phyloP scores from a whole-genome alignment of 2,113 vertebrate genomes.

The Cephalopterus ornatus region DNA sequence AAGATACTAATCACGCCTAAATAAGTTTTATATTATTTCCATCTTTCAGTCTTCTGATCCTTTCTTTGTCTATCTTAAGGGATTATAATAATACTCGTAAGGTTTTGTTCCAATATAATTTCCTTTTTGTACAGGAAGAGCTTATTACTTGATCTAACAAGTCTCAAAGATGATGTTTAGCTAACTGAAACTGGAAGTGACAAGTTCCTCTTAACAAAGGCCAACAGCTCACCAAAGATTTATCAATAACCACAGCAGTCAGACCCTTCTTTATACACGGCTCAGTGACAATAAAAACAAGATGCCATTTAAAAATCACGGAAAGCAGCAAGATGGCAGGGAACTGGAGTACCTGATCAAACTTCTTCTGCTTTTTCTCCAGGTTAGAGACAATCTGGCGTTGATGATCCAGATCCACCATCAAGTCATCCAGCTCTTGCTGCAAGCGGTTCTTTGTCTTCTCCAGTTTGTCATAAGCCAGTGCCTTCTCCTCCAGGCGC shows the following conservation, averaged over 20 bases:
- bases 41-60: neutral
- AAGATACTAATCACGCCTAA: neutral
- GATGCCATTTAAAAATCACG: neutral
- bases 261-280: neutral
- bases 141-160: neutral
- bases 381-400: conserved; percentile 94
- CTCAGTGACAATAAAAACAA: neutral
- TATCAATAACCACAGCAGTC: neutral
- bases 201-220: neutral
- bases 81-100: neutral
- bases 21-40: neutral
- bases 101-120: neutral
- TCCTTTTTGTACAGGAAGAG: neutral
- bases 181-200: neutral
- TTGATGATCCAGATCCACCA: conserved; percentile 94
- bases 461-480: conserved; percentile 93
- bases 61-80: neutral
- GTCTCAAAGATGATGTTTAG: neutral
- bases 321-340: neutral
- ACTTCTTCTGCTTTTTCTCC: conserved; percentile 99
- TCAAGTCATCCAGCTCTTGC: conserved; percentile 95
- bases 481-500: conserved; percentile 90
- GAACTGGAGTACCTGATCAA: conserved; percentile 85
- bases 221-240: neutral
- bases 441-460: conserved; percentile 96